A percentile compares a stretch with the other conserved stretches of the same genome.
Conservation (phyloP, 2,113 vertebrate genomes). For the Pholis gunnellus region DNA sequence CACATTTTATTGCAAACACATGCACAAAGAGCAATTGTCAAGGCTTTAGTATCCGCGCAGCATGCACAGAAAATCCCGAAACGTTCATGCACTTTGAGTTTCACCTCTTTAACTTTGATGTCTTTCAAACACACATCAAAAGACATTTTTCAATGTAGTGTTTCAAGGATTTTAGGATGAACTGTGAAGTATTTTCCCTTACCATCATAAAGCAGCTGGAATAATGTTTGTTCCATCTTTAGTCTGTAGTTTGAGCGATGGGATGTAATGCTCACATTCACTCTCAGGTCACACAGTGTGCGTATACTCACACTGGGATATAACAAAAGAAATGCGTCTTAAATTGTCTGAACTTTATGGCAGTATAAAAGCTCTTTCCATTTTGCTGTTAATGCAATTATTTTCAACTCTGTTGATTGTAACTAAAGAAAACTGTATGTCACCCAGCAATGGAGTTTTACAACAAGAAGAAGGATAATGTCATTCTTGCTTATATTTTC, state of each 20-base stretch:
- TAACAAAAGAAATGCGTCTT: neutral
- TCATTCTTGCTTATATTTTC: neutral
- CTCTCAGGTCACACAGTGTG: conserved; percentile 1
- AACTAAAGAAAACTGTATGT: too few species aligned
- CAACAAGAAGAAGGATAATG: neutral
- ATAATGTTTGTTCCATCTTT: neutral
- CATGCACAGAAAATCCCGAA: neutral
- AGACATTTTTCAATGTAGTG: neutral
- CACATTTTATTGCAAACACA: conserved; percentile 22
- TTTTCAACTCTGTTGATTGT: neutral
- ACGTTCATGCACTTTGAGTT: neutral
- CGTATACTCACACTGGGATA: neutral
- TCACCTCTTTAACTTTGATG: neutral
- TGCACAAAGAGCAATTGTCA: neutral
- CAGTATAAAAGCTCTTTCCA: neutral
- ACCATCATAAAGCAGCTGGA: conserved; percentile 4
- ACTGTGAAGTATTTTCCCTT: neutral
- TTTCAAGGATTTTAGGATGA: neutral
- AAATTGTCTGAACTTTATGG: neutral
- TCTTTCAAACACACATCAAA: conserved; percentile 9
- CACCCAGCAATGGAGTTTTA: neutral
- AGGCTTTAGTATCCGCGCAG: neutral
- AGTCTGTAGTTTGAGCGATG: neutral
- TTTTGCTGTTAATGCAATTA: neutral
- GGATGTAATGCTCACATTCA: neutral